Evolutionary conservation across 2,888 invertebrate species (phyloP).

Genomic region (Metallyticus violacea): DNA sequence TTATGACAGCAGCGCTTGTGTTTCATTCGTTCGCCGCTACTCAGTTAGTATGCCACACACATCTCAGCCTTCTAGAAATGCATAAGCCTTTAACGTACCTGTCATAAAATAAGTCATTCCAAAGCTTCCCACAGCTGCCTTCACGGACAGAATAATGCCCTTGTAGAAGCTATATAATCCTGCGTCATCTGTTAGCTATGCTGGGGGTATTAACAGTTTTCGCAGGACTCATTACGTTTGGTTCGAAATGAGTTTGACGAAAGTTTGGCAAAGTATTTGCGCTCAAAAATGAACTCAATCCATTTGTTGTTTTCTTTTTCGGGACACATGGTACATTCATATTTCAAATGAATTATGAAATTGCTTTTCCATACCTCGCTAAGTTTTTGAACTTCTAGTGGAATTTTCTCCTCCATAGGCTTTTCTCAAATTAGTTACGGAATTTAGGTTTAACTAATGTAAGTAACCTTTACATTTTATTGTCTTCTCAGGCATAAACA

Average conservation of each 20-base stretch:
- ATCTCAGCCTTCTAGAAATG: not conserved
- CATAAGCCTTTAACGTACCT: not conserved
- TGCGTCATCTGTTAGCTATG: not conserved
- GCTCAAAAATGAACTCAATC: too few relatives aligned
- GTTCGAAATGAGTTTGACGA: not conserved
- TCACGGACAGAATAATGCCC: not conserved
- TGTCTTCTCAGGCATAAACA: too few relatives aligned
- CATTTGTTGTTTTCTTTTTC: too few relatives aligned
- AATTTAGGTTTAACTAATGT: too few relatives aligned
- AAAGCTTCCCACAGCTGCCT: not conserved
- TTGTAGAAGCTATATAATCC: not conserved
- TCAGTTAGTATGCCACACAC: not conserved
- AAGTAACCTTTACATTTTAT: too few relatives aligned
- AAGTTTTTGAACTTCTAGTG: too few relatives aligned
- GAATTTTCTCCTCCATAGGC: too few relatives aligned
- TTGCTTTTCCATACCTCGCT: too few relatives aligned
- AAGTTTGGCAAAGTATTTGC: too few relatives aligned
- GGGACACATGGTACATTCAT: too few relatives aligned
- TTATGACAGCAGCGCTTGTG: not conserved
- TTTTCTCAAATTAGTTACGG: too few relatives aligned
- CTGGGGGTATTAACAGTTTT: not conserved
- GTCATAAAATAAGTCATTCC: not conserved
- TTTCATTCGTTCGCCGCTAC: not conserved
- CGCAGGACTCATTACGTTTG: not conserved
- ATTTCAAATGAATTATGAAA: too few relatives aligned